A percentile compares a stretch with the other conserved stretches of the same genome.
phyloP scores from a whole-genome alignment of 2,113 vertebrate species.

The Tauraco erythrolophus region DNA sequence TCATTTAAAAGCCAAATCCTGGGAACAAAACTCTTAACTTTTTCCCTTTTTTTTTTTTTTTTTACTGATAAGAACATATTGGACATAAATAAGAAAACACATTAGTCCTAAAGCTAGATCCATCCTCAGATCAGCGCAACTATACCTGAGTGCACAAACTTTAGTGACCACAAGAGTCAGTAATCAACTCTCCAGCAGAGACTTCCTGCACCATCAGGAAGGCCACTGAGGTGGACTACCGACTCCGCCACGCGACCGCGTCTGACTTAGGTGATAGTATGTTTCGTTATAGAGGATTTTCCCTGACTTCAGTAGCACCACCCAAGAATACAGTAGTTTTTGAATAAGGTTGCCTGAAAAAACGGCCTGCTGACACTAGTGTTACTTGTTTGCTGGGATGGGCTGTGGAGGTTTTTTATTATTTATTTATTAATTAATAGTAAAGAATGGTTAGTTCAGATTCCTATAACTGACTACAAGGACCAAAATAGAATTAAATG shows the following conservation, averaged over 20 bases:
- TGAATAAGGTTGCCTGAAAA: neutral
- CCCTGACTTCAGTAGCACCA: neutral
- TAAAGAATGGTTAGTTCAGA: neutral
- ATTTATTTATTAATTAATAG: neutral
- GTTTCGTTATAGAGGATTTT: neutral
- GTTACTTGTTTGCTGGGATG: neutral
- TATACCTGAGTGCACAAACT: neutral
- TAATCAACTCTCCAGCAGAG: neutral
- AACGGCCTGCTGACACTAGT: neutral
- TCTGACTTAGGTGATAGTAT: neutral
- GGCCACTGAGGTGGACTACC: neutral
- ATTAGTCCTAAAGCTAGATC: neutral
- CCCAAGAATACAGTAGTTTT: neutral
- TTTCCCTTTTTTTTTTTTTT: neutral
- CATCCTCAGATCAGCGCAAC: neutral
- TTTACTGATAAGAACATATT: neutral
- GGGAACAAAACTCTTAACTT: neutral
- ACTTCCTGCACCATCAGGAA: neutral
- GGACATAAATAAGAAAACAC: neutral
- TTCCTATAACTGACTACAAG: neutral
- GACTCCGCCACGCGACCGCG: fast-evolving
- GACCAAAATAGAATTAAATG: neutral
- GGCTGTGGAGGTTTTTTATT: neutral
- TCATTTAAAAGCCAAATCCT: neutral
- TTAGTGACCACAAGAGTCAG: too few species aligned